phyloP scores from a whole-genome alignment of 2,113 vertebrate genomes.

The Madoqua kirkii region DNA sequence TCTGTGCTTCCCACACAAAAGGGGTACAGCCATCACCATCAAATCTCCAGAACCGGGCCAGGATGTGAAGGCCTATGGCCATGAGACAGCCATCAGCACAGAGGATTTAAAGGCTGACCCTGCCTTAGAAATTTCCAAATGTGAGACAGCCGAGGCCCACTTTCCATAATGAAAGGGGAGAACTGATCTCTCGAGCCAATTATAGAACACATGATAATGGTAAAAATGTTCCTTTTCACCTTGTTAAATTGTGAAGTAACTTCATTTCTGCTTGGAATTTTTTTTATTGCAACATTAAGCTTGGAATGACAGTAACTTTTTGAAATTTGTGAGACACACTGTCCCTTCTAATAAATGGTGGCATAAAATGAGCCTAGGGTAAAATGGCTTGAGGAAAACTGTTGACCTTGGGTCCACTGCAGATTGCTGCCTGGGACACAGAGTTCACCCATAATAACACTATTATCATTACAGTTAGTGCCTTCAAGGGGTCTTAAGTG shows the following conservation, averaged over 20 bases:
- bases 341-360: neutral
- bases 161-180: neutral
- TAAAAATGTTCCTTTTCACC: neutral
- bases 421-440: neutral
- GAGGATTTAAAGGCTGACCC: neutral
- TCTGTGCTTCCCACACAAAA: neutral
- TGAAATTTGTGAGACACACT: neutral
- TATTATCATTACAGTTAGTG: neutral
- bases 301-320: neutral
- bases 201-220: neutral
- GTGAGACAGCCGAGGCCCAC: neutral
- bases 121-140: neutral
- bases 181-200: neutral
- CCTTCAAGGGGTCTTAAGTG: too few relatives aligned
- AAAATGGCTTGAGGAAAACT: neutral
- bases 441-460: neutral
- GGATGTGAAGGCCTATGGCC: neutral
- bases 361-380: neutral
- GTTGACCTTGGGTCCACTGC: neutral
- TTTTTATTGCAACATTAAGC: neutral
- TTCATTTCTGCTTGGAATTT: neutral
- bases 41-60: neutral
- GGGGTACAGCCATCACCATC: neutral
- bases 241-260: neutral
- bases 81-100: too few relatives aligned